These are phyloP conservation scores for Noctua janthina DNA, from an alignment of 2,888 invertebrate species.

Conservation along the genomic window DNA sequence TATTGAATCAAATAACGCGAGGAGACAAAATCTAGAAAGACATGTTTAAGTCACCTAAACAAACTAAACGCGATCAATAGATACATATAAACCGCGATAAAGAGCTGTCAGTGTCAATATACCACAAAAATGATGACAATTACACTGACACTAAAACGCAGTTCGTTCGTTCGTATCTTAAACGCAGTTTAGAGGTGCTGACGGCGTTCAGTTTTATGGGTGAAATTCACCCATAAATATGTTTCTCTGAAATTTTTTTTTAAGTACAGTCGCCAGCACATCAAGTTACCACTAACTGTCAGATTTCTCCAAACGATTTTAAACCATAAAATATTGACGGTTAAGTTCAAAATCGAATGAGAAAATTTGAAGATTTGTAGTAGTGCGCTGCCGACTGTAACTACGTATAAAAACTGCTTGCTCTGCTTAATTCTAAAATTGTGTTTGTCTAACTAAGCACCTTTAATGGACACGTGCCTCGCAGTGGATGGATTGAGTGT, in stretches of 20 bases:
- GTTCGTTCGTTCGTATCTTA: too few relatives aligned
- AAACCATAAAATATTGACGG: too few relatives aligned
- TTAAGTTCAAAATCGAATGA: too few relatives aligned
- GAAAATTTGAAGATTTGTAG: too few relatives aligned
- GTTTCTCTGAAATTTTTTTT: not conserved
- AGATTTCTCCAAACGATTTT: too few relatives aligned
- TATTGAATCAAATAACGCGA: too few relatives aligned
- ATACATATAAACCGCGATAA: not conserved
- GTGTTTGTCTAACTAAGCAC: not conserved
- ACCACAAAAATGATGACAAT: not conserved
- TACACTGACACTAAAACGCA: not conserved
- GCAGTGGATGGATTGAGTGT: not conserved
- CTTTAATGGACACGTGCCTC: not conserved
- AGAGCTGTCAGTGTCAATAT: too few relatives aligned
- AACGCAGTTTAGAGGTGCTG: not conserved
- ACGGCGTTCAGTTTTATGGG: not conserved
- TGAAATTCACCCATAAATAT: not conserved
- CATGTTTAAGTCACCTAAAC: not conserved
- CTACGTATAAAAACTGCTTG: not conserved
- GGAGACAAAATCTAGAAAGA: not conserved
- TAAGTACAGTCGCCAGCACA: too few relatives aligned
- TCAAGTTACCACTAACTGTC: too few relatives aligned
- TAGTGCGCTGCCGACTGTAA: too few relatives aligned
- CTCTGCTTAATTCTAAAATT: not conserved
- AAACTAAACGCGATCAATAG: not conserved